Evolutionary conservation across 1,140 invertebrate species (phyloP), one percentile per base, ranked within the genome.

Genomic region (Panagrolaimus sp.): DNA sequence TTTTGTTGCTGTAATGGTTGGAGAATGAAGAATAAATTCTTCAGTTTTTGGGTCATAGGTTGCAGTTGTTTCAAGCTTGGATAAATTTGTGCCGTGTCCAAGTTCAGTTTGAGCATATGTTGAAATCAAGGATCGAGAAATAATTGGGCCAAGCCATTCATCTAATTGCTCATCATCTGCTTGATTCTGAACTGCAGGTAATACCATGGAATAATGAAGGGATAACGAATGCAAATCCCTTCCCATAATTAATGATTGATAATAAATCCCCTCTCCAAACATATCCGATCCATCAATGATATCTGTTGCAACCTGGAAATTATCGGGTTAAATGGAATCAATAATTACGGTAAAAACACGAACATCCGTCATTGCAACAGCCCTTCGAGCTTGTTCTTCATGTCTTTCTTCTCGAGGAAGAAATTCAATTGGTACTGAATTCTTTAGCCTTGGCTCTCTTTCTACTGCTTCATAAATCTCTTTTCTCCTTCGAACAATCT

Each of bases 41-140:
- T 93, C 85, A 1, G 89, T 91, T 48, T 84, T 84, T 0, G 89
- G 86, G 84, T 96, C 93, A 83, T 94, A 96, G 5, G 90, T 92
- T 1, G 93, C 90, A 0, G 90, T 92, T 0, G 93, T 95, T 87
- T 96, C 92, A 45, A 96, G 83, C 1, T 91, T 92, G 78, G 91
- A 87, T 65, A 96, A 87, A 83, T 94, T 94, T 14, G 93, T 94
- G 8, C 91, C 93, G 85, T 95, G 93, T 0, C 93, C 92, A 48
- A 95, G 84, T 85, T 95, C 93, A 14, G 93, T 95, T 88, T 96
- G 94, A 67, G 92, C 93, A 85, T 96, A 96, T 28, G 92, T 93
- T 66, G 93, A 92, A 79, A 96, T 89, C 72, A 96, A 91, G 77
- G 89, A 88, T 67, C 89, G 89, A 72, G 88, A 88, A 88, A 90